Evolutionary conservation across 2,888 invertebrate genomes (phyloP), one percentile per base, ranked within the genome.

Genomic region (Adineta ricciae): DNA sequence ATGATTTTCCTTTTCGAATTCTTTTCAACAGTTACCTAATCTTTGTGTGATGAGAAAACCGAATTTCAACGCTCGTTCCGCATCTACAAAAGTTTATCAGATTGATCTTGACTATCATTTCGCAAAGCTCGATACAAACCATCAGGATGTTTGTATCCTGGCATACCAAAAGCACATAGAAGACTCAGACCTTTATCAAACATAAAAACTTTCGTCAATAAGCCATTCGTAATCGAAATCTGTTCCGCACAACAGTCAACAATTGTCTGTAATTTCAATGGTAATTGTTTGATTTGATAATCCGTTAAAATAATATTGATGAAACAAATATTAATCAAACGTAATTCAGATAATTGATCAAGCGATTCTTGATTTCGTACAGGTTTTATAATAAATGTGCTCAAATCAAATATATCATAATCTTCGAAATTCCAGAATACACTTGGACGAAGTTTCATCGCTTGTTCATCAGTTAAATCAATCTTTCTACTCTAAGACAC

Each of bases 261-360:
- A 52, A 88, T 87, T 38, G 86, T 86, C 86, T 89, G 89, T 50
- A 89, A 86, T 24, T 83, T 41, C 24, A 78, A 73, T 54, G 86
- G 85, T 49, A 87, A 86, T 2, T 85, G 83, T 83, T 88, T 86
- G 19, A 86, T 73, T 19, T 46, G 11, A 36, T 83, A 85, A 56
- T 88, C 87, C n/a, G 87, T 86, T n/a, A 89, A 86, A 14, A 88
- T 86, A 41, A 94, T 89, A 85, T 93, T 92, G 38, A 94, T 90
- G 87, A 93, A 93, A 87, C 93, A 90, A 83, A 93, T 92, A 0
- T 93, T 93, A 27, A 93, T 92, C 88, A 93, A 92, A 88, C 93
- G 91, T 92, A 93, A 92, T 91, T 94, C 93, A 1, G 93, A 93
- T 54, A 94, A 90, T 88, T 93, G 93, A 87, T 93, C 93, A 41